phyloP scores from a whole-genome alignment of 2,888 invertebrate species.

The Tillus elongatus region DNA sequence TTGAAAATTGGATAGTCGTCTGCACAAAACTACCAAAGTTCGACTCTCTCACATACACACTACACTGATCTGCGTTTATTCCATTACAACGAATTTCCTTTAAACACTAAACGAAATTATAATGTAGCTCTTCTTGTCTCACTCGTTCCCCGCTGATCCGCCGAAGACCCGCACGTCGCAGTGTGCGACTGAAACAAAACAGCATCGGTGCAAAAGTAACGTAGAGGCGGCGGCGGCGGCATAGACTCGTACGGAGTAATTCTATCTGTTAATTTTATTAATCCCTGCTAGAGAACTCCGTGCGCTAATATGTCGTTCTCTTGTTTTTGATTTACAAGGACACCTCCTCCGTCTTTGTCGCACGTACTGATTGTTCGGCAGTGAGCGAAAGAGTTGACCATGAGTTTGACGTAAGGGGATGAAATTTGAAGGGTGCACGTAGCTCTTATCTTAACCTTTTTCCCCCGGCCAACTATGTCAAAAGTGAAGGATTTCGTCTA shows the following conservation, averaged over 20 bases:
- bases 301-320: constrained; percentile 13
- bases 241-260: constrained; percentile 33
- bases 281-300: constrained; percentile 25
- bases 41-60: constrained; percentile 17
- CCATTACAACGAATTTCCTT: constrained; percentile 38
- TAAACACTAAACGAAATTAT: constrained; percentile 37
- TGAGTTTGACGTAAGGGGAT: no score
- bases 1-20: constrained; percentile 36
- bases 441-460: no score
- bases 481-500: no score
- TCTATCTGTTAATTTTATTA: constrained; percentile 41
- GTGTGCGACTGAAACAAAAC: constrained; percentile 9
- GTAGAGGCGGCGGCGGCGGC: constrained; percentile 18
- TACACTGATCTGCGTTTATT: constrained; percentile 31
- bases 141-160: constrained; percentile 7
- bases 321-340: constrained; percentile 16
- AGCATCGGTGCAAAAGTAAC: constrained; percentile 12
- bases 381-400: no score
- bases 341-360: no score
- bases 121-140: constrained; percentile 18
- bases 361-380: no score
- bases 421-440: no score
- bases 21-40: constrained; percentile 24
- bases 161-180: background rate
- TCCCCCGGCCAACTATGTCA: no score